phyloP scores from a whole-genome alignment of 2,797 vertebrate species.

The Chelon labrosus region DNA sequence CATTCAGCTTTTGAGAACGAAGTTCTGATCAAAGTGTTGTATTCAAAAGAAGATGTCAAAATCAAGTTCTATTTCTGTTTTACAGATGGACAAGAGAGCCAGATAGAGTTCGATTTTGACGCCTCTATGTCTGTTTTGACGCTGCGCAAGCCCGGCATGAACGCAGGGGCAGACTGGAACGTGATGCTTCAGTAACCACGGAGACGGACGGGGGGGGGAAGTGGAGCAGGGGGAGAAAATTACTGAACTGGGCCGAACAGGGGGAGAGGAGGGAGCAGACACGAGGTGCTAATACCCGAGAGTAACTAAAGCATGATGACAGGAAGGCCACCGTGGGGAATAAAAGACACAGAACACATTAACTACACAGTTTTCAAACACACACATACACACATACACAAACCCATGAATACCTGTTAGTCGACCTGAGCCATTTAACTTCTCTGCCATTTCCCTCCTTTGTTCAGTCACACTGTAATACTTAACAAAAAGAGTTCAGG shows the following conservation, averaged over 20 bases:
- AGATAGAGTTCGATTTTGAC: constrained; percentile 89
- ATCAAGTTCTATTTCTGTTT: neutral
- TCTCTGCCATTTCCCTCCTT: constrained; percentile 48
- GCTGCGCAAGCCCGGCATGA: constrained; percentile 91
- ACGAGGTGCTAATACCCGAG: constrained; percentile 29
- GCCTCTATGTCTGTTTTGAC: constrained; percentile 88
- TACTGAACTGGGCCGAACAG: constrained; percentile 33
- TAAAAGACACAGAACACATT: constrained; percentile 29
- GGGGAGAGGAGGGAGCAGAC: constrained; percentile 23
- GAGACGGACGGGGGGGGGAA: constrained; percentile 10
- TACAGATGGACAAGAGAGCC: constrained; percentile 83
- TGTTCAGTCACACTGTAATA: constrained; percentile 56
- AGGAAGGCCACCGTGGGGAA: constrained; percentile 28
- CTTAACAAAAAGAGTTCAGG: constrained; percentile 37
- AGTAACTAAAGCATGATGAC: constrained; percentile 47
- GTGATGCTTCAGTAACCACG: constrained; percentile 85
- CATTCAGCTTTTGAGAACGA: too few species aligned
- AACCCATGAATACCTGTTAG: constrained; percentile 27
- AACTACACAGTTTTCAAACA: constrained; percentile 6
- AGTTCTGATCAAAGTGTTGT: too few species aligned
- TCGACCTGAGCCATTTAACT: constrained; percentile 47
- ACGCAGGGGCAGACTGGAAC: constrained; percentile 87
- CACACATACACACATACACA: constrained; percentile 17
- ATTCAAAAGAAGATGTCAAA: too few species aligned
- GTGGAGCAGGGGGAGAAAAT: constrained; percentile 5